Conservation (phyloP, 2,113 vertebrate species). For the Chitala chitala region DNA sequence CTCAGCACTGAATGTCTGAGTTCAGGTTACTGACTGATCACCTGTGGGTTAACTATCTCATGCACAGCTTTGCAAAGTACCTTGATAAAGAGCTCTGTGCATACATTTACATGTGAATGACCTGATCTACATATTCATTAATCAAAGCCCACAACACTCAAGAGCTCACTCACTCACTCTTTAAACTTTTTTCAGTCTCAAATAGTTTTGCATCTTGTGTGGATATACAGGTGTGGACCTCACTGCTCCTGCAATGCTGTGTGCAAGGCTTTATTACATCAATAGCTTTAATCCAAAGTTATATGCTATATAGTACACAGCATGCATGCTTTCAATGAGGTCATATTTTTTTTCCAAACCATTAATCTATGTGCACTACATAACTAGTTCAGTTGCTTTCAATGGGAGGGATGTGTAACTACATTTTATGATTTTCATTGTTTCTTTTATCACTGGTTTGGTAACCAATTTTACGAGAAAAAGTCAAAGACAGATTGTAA, state of each 20-base stretch:
- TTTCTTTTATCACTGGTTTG: too few species aligned
- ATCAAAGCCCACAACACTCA: not conserved
- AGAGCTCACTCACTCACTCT: not conserved
- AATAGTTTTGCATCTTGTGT: not conserved
- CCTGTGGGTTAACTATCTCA: not conserved
- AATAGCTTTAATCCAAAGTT: not conserved
- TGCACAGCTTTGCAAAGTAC: not conserved
- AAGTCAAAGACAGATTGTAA: too few species aligned
- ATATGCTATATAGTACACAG: not conserved
- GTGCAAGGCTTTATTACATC: not conserved
- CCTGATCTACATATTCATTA: conserved; percentile 13
- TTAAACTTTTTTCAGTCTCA: not conserved
- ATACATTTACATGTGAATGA: conserved; percentile 11
- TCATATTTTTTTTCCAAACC: too few species aligned
- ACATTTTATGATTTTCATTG: too few species aligned
- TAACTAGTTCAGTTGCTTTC: too few species aligned
- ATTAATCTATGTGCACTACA: too few species aligned
- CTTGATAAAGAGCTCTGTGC: not conserved
- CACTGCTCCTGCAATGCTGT: not conserved
- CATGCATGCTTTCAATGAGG: too few species aligned
- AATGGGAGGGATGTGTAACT: too few species aligned
- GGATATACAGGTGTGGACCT: not conserved
- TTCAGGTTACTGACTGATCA: not conserved
- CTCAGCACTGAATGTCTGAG: not conserved
- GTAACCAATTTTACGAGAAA: too few species aligned